Base-by-base conservation (phyloP, 2,797 vertebrate genomes). In the Parauchenoglanis punctatus region DNA sequence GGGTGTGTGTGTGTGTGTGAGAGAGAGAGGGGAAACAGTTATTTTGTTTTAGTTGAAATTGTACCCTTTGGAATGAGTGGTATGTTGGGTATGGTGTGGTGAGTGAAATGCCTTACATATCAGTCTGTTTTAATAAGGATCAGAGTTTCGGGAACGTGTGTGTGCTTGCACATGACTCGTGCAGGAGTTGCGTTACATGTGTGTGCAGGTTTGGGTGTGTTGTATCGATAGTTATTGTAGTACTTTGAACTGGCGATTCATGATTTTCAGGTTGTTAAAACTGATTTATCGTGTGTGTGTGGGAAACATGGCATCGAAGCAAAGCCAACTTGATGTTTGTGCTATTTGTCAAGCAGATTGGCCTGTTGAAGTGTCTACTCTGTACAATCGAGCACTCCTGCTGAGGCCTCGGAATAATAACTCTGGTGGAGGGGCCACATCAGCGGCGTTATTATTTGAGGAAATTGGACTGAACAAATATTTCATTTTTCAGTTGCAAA, bases 141-240 rank as follows among this genome's bases (percentile, higher is more conserved):
- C 75, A 12, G 40, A 20, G 68, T 70, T 81, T 56, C 10, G 20
- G 40, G 65, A 75, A 59, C 81, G n/a, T 86, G 89, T 81, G 81
- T 54, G 40, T 67, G 73, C 70, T 67, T 86, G 86, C 49, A n/a
- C 23, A 7, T 11, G 77, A n/a, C 49, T 23, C 20, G 49, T 25
- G n/a, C 15, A 44, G 31, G n/a, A 58, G 23, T 65, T 28, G 23
- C 46, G 49, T 67, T 65, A 44, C 80, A 46, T 81, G 84, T 31
- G 13, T 49, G 11, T 84, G 85, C 81, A 72, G 87, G 89, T 91
- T 77, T 89, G 84, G 67, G 85, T 89, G 89, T 91, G 90, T 92
- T 92, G 63, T 93, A 93, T 92, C 89, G 91, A 90, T 88, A 83
- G 89, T 86, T 87, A 87, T 93, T 85, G 72, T 83, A 73, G 76